phyloP scores from a whole-genome alignment of 2,888 invertebrate species.

The Nyleta sp. region DNA sequence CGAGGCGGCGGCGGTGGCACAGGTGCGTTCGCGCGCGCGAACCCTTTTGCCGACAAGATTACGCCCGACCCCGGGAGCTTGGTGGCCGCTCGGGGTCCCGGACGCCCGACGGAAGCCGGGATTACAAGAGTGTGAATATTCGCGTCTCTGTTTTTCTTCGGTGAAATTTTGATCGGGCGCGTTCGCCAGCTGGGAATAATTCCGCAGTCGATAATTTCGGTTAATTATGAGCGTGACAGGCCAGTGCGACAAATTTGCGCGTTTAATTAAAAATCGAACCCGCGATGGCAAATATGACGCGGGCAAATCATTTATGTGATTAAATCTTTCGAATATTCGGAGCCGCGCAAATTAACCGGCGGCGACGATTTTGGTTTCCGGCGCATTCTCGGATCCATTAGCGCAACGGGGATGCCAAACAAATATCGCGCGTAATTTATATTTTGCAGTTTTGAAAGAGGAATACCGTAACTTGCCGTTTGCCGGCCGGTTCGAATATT shows the following conservation, averaged over 20 bases:
- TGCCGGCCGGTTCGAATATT: constrained; percentile 36
- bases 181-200: not conserved
- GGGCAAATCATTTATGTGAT: constrained; percentile 72
- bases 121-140: constrained; percentile 40
- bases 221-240: not conserved
- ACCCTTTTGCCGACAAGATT: constrained; percentile 57
- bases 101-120: constrained; percentile 24
- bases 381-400: constrained; percentile 28
- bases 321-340: constrained; percentile 75
- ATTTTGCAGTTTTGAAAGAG: constrained; percentile 37
- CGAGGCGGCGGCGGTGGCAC: constrained; percentile 46
- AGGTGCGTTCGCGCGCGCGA: constrained; percentile 63
- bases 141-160: constrained; percentile 18
- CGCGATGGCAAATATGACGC: constrained; percentile 13
- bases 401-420: constrained; percentile 16
- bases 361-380: constrained; percentile 18
- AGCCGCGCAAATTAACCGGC: constrained; percentile 67
- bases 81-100: constrained; percentile 5
- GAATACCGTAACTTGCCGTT: constrained; percentile 40
- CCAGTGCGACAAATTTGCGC: constrained; percentile 5
- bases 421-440: constrained; percentile 48
- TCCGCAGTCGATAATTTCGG: not conserved
- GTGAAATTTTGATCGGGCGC: constrained; percentile 32
- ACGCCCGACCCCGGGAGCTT: constrained; percentile 17
- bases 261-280: constrained; percentile 22